Conservation (phyloP, 2,888 invertebrate genomes). For the Petrolisthes cinctipes region DNA sequence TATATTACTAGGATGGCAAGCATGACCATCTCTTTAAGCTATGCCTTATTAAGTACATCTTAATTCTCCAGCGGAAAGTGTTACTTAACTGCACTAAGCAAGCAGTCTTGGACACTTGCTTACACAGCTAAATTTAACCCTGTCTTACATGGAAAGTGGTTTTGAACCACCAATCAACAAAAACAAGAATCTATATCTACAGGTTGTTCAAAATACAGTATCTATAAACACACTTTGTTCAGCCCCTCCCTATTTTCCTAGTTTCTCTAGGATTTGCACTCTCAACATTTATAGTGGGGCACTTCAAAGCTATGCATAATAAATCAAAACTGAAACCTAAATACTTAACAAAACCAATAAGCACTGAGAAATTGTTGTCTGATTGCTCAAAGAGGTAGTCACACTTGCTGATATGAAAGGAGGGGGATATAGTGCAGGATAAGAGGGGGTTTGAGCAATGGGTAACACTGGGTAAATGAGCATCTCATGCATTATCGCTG, state of each 20-base stretch:
- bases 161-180: conserved; percentile 47
- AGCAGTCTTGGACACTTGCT: conserved; percentile 56
- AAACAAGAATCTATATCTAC: conserved; percentile 29
- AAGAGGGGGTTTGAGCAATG: conserved; percentile 58
- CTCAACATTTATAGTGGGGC: not conserved
- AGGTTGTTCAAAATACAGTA: not conserved
- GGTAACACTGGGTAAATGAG: conserved; percentile 61
- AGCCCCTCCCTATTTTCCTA: not conserved
- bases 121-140: conserved; percentile 55
- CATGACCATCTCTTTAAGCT: conserved; percentile 57
- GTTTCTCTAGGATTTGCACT: not conserved
- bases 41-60: conserved; percentile 52
- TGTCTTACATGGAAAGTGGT: conserved; percentile 44
- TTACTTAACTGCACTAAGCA: conserved; percentile 33
- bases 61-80: conserved; percentile 41
- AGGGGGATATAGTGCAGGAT: conserved; percentile 55
- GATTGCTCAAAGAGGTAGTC: conserved; percentile 56
- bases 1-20: conserved; percentile 60
- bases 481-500: conserved; percentile 61
- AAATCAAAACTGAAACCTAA: conserved; percentile 11
- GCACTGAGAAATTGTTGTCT: not conserved
- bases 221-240: not conserved
- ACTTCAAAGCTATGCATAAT: not conserved
- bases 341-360: conserved; percentile 1
- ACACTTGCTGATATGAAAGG: conserved; percentile 59